Base-by-base conservation (phyloP, 2,888 invertebrate genomes). In the Eurytoma californica region DNA sequence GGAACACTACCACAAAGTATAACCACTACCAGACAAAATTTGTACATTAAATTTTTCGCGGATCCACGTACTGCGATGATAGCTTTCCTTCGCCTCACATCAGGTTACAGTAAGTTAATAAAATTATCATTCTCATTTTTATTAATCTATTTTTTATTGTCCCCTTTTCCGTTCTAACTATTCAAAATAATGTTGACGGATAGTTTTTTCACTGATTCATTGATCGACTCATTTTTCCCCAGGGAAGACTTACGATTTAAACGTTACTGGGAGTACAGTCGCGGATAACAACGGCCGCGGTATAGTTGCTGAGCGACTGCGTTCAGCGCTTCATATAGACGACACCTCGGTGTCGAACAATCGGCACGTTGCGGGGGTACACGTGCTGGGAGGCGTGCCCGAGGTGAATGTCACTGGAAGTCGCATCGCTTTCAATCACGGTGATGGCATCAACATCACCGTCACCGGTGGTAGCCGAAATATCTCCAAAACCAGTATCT, bases 371-470 rank as follows among this genome's bases (percentile, higher is more conserved):
- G 97, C 97, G 2, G 98, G 98, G 9, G 92, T 99, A 3, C 96
- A 98, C 86, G 94, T 99, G 2, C 93, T 95, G 1, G 95, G 94
- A 84, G 99, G 99, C 2, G 97, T 96, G 0, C 97, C 97, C 0
- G 98, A 98, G 89, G 93, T 99, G 0, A 98, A 98, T 89, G 93
- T 99, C 3, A 98, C 98, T 24, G 94, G 95, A 85, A 97, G 97
- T 82, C 93, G 95, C 85, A 95, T 99, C 83, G 95, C 95, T 20
- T 95, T 96, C 84, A 99, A 99, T 89, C 93, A 94, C 87, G 98
- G 97, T 1, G 97, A 97, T 86, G 99, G 99, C 0, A 93, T 99
- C 13, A 99, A 99, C 89, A 95, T 99, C 14, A 98, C 98, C 0
- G 97, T 97, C 80, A 95, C 96, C 3, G 99, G 99, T 0, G 99